phyloP scores from a whole-genome alignment of 1,140 invertebrate genomes.

The Anoplolepis gracilipes region DNA sequence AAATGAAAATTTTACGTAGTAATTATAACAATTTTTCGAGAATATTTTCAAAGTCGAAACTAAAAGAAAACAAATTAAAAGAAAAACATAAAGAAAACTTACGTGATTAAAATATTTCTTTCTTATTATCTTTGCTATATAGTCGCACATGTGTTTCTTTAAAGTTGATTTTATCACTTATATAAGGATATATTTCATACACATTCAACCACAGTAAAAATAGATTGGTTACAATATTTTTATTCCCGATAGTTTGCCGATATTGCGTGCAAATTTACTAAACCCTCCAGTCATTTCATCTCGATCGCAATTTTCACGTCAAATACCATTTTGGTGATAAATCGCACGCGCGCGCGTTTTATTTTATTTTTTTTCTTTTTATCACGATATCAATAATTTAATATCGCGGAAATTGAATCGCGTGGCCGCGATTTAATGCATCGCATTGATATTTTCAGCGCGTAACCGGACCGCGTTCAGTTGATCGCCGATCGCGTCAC shows the following conservation, averaged over 20 bases:
- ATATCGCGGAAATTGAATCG: slow-evolving; percentile 9
- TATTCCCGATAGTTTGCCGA: slow-evolving; percentile 20
- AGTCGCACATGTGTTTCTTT: not conserved
- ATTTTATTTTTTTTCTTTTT: not conserved
- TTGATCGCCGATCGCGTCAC: slow-evolving; percentile 5
- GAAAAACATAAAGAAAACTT: not conserved
- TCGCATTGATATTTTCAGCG: not conserved
- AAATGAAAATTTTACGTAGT: not conserved
- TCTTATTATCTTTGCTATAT: not conserved
- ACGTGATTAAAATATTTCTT: not conserved
- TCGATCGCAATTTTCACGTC: slow-evolving; percentile 5
- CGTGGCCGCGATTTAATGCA: not conserved
- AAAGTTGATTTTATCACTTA: slow-evolving; percentile 2
- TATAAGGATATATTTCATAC: not conserved
- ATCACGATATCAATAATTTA: slow-evolving; percentile 10
- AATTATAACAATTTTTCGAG: not conserved
- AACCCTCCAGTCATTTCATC: slow-evolving; percentile 13
- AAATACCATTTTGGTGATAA: not conserved
- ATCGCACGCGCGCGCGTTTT: too few relatives aligned
- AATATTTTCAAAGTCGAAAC: slow-evolving; percentile 7
- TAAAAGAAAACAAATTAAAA: not conserved
- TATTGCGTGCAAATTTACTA: slow-evolving; percentile 38
- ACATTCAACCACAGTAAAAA: not conserved
- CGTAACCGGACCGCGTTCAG: not conserved
- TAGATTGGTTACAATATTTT: not conserved